Base-by-base conservation (phyloP, 1,140 invertebrate genomes). In the Procambarus clarkii region DNA sequence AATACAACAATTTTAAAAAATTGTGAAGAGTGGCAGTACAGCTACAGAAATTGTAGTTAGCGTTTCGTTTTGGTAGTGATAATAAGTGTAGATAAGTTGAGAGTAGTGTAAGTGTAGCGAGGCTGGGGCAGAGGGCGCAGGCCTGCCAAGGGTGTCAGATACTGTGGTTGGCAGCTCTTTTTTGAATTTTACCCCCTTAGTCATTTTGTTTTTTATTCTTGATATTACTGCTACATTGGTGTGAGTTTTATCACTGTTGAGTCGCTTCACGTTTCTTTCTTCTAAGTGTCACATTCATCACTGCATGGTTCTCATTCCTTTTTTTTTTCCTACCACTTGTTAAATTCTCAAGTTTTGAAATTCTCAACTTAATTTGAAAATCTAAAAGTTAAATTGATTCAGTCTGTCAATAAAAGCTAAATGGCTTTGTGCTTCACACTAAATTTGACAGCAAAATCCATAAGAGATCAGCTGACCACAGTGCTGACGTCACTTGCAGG, bases 381-480 rank as follows among this genome's bases (percentile, higher is more conserved):
- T 74, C 54, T 87, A 58, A 76, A 34, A 87, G 48, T 87, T 44
- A 60, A 79, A 87, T 77, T 79, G 34, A 77, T 45, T 77, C 48
- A 60, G 54, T 77, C 69, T 58, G 50, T 76, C 60, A 82, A 83
- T 74, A 89, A 83, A 82, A 89, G 64, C 79, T 82, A 83, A 81
- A 89, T 34, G 46, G 48, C 60, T 89, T 85, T 85, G 89, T 91
- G 89, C 89, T 86, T 91, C 89, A 91, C 89, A 91, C 89, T 91
- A 91, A 91, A 85, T n/a, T 80, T 91, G 89, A 91, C 89, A 69
- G 89, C 89, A 86, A 91, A 86, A 46, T 91, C 89, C 82, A 91
- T 85, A 76, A 91, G 89, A 91, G 89, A 91, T 91, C 89, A 91
- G 89, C 89, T 91, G 89, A 91, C 89, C 89, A 91, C 89, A 91